Base-by-base conservation (phyloP, 2,888 invertebrate genomes). In the Anthrax anthrax region DNA sequence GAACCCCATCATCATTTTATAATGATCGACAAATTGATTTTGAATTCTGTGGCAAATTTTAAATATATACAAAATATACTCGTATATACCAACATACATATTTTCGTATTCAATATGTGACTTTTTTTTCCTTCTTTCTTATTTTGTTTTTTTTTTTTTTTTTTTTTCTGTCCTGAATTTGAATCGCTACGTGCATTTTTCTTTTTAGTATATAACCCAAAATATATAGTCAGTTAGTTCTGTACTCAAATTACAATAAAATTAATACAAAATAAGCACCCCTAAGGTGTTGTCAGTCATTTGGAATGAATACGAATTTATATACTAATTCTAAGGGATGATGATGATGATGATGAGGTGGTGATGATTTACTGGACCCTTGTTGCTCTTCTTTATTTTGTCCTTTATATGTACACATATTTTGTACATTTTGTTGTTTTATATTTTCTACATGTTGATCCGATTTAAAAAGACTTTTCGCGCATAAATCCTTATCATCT, bases 231-330 rank as follows among this genome's bases (percentile, higher is more conserved):
- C 23, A 23, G 23, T 23, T 34, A 12, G 34, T 34, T 12, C 34
- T 50, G 52, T 54, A 50, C 56, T 58, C 58, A 57, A 57, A 57
- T 57, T 57, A 58, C 57, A 57, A 23, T 23, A 55, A 56, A 54
- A 53, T n/a, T n/a, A n/a, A n/a, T n/a, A n/a, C n/a, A 56, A 52
- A 55, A 53, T 54, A 50, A 56, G 65, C 65, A 66, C 65, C 65
- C n/a, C 66, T 58, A 60, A 66, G 63, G 66, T 67, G 67, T 66
- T 62, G 60, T 60, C 61, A 66, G 62, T 64, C 66, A 64, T 57
- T 64, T 54, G 65, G 62, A 64, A 66, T 62, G 61, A 60, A 56
- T 54, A 48, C 46, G 54, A 53, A 52, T 50, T 54, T 54, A 51
- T 32, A 32, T n/a, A 12, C 3, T 32, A 32, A 32, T 12, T 32